Base-by-base conservation (phyloP, 1,140 invertebrate species). In the Megalopta genalis region DNA sequence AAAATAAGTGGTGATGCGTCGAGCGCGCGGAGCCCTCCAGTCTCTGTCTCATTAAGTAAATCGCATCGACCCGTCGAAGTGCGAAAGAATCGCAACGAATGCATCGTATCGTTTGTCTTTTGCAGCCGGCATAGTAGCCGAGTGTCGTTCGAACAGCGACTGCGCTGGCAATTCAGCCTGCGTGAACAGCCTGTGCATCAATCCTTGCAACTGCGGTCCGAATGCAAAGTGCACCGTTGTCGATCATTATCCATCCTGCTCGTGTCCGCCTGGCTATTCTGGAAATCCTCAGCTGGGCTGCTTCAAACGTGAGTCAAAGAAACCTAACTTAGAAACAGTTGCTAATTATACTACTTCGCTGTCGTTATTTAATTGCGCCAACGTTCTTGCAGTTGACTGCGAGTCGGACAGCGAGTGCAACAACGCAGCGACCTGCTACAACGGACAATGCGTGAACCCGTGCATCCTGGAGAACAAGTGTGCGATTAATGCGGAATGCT, bases 231-330 rank as follows among this genome's bases (percentile, higher is more conserved):
- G 97, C 90, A 93, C 93, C 73, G 96, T 98, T 1, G 92, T 94
- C 64, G 95, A 96, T 90, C 97, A 98, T 88, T 96, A 97, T 92
- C 96, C 97, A 49, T 95, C 96, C 9, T 98, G 97, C 88, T 95
- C 94, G 81, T 98, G 97, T 89, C 92, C 94, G 86, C 94, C 95
- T 23, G 96, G 96, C 63, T 97, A 95, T 89, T 97, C 96, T 37
- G 97, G 97, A 87, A 97, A 97, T 92, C 96, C 97, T 23, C 97
- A 97, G 92, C 93, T 94, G 73, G 96, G 96, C 66, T 98, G 97
- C 86, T 91, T 94, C 12, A 96, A 97, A 94, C 92, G 96, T 96
- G 93, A 89, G 88, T 65, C 1, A 0, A 14, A 52, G 14, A 3
- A 46, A 46, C 10, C 3, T 14, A 46, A 46, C n/a, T 46, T 12